These are phyloP conservation scores for Sus cebifrons DNA, from an alignment of 2,797 vertebrate species.

Conservation along the genomic window DNA sequence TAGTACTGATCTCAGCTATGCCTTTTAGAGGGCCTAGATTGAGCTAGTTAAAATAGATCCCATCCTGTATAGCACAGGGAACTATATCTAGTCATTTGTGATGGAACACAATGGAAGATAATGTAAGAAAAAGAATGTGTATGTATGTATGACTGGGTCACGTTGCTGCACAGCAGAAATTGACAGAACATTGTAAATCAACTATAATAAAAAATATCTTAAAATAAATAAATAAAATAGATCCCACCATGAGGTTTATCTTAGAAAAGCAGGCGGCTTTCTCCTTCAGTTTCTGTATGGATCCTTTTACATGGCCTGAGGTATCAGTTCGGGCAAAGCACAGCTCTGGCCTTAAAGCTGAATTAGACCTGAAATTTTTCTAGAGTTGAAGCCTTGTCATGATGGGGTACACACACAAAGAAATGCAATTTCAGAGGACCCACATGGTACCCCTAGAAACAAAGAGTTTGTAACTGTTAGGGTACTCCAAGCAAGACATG, in stretches of 20 bases:
- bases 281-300: constrained; percentile 36
- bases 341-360: not conserved
- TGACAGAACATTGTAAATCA: too few relatives aligned
- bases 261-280: constrained; percentile 48
- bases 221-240: too few relatives aligned
- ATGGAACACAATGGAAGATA: too few relatives aligned
- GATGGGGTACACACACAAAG: not conserved
- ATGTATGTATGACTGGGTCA: too few relatives aligned
- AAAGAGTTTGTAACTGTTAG: constrained; percentile 26
- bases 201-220: too few relatives aligned
- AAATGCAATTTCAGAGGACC: not conserved
- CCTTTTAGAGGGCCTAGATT: not conserved
- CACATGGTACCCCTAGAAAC: not conserved
- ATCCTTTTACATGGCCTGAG: not conserved
- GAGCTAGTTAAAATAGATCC: constrained; percentile 40
- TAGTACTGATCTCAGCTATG: not conserved
- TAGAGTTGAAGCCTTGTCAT: not conserved
- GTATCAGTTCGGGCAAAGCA: not conserved
- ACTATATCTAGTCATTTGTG: too few relatives aligned
- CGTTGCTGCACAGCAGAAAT: too few relatives aligned
- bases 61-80: too few relatives aligned
- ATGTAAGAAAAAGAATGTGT: too few relatives aligned
- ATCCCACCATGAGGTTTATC: constrained; percentile 4
- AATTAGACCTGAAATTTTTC: constrained; percentile 15
- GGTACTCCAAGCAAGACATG: not conserved